Conservation (phyloP, 2,113 vertebrate species). For the Copsychus sechellarum region DNA sequence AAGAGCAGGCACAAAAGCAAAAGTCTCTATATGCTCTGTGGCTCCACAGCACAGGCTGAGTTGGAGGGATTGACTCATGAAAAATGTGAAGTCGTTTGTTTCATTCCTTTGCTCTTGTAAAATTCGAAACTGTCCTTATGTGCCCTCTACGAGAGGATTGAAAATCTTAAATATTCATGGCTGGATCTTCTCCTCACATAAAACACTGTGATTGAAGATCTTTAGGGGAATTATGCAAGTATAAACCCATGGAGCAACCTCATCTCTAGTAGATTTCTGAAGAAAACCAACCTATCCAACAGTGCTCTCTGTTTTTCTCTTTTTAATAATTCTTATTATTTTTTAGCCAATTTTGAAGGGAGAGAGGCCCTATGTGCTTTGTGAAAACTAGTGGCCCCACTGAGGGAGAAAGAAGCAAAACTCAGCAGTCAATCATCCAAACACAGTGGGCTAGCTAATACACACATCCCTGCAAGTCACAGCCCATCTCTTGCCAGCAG, state of each 20-base stretch:
- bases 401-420: neutral
- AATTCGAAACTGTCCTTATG: conserved; percentile 8
- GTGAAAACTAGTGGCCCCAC: neutral
- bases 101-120: conserved; percentile 23
- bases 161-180: conserved; percentile 42
- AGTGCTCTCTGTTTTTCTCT: neutral
- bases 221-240: conserved; percentile 7
- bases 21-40: neutral
- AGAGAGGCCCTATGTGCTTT: neutral
- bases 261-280: neutral
- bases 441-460: neutral
- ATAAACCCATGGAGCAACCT: neutral
- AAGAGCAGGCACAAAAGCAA: neutral
- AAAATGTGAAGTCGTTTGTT: neutral
- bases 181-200: neutral
- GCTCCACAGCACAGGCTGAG: neutral
- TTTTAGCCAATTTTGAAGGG: neutral
- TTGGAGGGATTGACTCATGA: neutral
- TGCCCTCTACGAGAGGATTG: neutral
- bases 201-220: neutral
- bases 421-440: neutral
- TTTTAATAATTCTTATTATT: neutral
- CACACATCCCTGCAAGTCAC: neutral
- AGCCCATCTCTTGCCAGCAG: neutral
- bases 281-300: neutral